phyloP scores from a whole-genome alignment of 2,797 vertebrate genomes.

The Poeciliopsis paucimaculata region DNA sequence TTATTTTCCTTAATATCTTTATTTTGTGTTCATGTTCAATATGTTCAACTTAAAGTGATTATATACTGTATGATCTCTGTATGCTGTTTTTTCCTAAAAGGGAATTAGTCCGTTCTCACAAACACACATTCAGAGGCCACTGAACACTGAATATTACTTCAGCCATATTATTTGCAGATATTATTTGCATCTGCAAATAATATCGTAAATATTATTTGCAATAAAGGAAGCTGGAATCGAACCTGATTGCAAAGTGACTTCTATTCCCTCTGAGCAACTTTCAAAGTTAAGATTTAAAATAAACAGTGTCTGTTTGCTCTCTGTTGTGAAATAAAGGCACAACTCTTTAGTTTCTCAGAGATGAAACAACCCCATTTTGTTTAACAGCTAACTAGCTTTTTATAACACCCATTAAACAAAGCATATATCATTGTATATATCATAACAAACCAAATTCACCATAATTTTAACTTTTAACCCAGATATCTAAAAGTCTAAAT shows the following conservation, averaged over 20 bases:
- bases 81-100: neutral
- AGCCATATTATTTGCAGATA: no score
- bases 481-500: neutral
- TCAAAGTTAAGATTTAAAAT: no score
- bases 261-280: no score
- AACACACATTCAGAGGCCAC: no score
- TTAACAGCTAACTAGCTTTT: neutral
- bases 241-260: neutral
- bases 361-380: neutral
- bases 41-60: neutral
- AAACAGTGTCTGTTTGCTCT: neutral
- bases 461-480: neutral
- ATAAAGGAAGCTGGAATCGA: neutral
- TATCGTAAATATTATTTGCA: no score
- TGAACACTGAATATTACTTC: no score
- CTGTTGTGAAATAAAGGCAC: neutral
- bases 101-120: neutral
- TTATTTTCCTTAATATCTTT: neutral
- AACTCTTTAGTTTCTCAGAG: no score
- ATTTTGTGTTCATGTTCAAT: neutral
- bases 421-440: neutral
- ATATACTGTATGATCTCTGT: neutral
- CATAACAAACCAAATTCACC: neutral
- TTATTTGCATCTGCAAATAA: no score
- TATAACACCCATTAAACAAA: neutral